A percentile compares a stretch with the other conserved stretches of the same genome.
Evolutionary conservation across 2,113 vertebrate genomes (phyloP).

Genomic region (Desmodus rotundus): DNA sequence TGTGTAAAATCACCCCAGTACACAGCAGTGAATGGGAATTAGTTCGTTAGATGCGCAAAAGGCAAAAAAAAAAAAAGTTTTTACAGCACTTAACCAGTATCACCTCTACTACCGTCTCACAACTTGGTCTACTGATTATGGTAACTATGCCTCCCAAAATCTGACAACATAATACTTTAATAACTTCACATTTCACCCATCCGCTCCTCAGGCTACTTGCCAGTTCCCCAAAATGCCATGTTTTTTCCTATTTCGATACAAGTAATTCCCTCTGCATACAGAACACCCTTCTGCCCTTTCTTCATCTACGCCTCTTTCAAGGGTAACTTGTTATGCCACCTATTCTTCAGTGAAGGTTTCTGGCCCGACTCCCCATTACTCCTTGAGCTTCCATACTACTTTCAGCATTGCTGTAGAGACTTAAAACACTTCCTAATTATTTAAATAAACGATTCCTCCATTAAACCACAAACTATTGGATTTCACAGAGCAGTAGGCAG

Average conservation of each 20-base stretch:
- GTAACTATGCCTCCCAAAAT: not conserved
- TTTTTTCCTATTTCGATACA: not conserved
- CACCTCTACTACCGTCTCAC: not conserved
- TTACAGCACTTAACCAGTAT: not conserved
- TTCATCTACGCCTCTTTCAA: not conserved
- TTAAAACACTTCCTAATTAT: constrained; percentile 6
- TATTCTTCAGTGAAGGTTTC: not conserved
- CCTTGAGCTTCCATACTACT: not conserved
- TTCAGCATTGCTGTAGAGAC: not conserved
- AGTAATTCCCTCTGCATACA: not conserved
- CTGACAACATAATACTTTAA: not conserved
- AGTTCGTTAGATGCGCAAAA: not conserved
- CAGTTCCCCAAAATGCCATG: not conserved
- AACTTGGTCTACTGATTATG: not conserved
- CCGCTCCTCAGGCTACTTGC: not conserved
- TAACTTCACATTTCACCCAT: not conserved
- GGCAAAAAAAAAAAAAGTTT: not conserved
- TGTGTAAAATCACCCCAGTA: not conserved
- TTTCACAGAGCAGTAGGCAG: not conserved
- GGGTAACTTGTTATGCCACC: not conserved
- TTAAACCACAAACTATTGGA: not conserved
- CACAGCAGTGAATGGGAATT: not conserved
- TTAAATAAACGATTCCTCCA: not conserved
- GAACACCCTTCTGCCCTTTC: not conserved
- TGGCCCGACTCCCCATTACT: not conserved